phyloP scores from a whole-genome alignment of 2,888 invertebrate species.

The Anoncus sp. region DNA sequence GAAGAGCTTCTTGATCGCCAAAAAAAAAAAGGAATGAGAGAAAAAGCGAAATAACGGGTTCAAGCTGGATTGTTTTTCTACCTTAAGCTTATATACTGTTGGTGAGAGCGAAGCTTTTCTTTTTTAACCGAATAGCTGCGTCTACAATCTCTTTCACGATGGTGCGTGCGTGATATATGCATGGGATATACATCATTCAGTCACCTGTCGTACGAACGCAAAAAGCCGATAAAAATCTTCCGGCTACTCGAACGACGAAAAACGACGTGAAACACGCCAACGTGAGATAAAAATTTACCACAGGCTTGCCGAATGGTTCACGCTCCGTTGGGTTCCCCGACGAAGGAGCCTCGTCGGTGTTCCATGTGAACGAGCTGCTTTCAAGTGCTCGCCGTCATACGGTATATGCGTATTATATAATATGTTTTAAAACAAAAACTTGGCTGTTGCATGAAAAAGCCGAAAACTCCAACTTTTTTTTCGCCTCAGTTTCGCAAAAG shows the following conservation, averaged over 20 bases:
- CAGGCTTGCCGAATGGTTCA: conserved; percentile 32
- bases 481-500: background rate
- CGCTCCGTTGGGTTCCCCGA: conserved; percentile 32
- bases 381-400: conserved; percentile 9
- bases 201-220: conserved; percentile 21
- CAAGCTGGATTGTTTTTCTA: conserved; percentile 28
- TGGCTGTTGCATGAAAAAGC: conserved; percentile 3
- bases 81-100: background rate
- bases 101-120: background rate
- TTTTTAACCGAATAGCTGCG: background rate
- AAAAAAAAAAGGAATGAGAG: conserved; percentile 8
- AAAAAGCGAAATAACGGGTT: conserved; percentile 21
- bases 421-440: conserved; percentile 6
- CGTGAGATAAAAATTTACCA: conserved; percentile 39
- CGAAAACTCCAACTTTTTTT: conserved; percentile 8
- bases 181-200: conserved; percentile 19
- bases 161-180: conserved; percentile 9
- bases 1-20: conserved; percentile 13
- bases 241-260: conserved; percentile 35
- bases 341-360: conserved; percentile 33
- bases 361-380: conserved; percentile 33
- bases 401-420: background rate
- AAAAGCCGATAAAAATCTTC: conserved; percentile 51
- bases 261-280: conserved; percentile 37
- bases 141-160: background rate